Percentiles rank a stretch among this genome's conserved stretches.
Conservation (phyloP, 1,140 invertebrate species). For the Steinernema feltiae region DNA sequence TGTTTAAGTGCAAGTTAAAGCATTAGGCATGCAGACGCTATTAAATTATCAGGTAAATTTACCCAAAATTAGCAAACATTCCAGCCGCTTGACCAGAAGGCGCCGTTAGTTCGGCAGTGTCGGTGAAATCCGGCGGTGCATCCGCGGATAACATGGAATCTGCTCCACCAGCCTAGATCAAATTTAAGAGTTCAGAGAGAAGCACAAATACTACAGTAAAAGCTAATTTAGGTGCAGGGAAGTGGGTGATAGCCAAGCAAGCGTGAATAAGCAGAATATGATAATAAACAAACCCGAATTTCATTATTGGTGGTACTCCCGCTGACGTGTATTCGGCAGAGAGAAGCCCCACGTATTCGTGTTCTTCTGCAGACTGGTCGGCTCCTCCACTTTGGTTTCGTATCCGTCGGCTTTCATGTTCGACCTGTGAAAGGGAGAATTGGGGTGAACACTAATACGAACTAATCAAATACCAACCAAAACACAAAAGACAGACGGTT, state of each 20-base stretch:
- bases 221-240: background rate
- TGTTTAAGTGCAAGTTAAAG: background rate
- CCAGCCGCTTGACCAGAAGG: background rate
- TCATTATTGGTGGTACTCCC: background rate
- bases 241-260: background rate
- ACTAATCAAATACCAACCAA: background rate
- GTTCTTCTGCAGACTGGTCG: background rate
- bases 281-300: slow-evolving; percentile 10
- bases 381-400: background rate
- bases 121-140: slow-evolving; percentile 1
- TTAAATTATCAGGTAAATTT: background rate
- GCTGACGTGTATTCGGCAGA: background rate
- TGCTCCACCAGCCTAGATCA: background rate
- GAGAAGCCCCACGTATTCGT: background rate
- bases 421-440: slow-evolving; percentile 16
- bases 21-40: background rate
- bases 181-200: background rate
- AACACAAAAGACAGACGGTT: slow-evolving; percentile 7
- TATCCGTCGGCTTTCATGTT: slow-evolving; percentile 21
- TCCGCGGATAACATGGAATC: background rate
- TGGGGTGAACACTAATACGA: background rate
- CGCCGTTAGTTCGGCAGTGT: slow-evolving; percentile 3
- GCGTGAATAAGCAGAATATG: background rate
- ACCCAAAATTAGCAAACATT: slow-evolving; percentile 12
- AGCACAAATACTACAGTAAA: background rate